Percentiles rank a stretch among this genome's conserved stretches.
Evolutionary conservation across 2,113 vertebrate genomes (phyloP).

Genomic region (Azemiops feae): DNA sequence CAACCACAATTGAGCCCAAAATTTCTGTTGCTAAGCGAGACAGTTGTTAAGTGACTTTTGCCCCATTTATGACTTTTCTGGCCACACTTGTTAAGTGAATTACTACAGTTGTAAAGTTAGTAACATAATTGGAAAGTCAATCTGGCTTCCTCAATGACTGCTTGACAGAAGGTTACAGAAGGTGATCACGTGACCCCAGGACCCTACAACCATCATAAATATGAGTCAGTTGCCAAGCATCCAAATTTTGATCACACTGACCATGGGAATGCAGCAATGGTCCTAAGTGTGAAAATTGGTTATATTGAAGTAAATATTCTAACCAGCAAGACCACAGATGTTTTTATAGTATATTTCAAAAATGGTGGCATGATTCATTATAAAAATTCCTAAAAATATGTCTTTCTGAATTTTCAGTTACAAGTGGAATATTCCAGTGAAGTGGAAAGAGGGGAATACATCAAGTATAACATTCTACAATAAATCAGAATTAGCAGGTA

Average conservation of each 20-base stretch:
- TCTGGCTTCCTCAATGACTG: background rate
- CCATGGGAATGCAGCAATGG: no score
- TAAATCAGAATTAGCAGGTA: conserved; percentile 71
- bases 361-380: background rate
- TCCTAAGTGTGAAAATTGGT: no score
- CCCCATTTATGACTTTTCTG: background rate
- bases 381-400: background rate
- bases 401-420: conserved; percentile 75
- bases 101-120: background rate
- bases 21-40: background rate
- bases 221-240: background rate
- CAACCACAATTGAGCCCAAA: background rate
- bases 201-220: background rate
- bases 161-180: background rate
- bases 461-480: conserved; percentile 65
- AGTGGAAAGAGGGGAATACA: conserved; percentile 64
- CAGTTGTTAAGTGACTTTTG: background rate
- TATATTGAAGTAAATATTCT: background rate
- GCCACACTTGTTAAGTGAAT: background rate
- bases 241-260: background rate
- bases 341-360: background rate
- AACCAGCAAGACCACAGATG: background rate
- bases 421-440: conserved; percentile 91
- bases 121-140: background rate
- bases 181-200: background rate